phyloP scores from a whole-genome alignment of 2,888 invertebrate genomes.

The Perizoma flavofasciatum region DNA sequence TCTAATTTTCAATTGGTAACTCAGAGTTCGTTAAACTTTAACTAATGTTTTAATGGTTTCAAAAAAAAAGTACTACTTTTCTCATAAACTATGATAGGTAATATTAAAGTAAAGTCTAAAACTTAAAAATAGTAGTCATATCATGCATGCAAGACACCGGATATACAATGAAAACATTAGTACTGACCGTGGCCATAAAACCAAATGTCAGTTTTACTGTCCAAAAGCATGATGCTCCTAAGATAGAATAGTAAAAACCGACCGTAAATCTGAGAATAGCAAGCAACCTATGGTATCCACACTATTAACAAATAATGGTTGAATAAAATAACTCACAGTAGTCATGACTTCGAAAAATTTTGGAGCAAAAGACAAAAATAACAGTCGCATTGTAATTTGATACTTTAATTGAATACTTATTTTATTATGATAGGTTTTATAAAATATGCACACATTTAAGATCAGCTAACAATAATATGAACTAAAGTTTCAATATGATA shows the following conservation, averaged over 20 bases:
- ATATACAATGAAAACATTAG: conserved; percentile 72
- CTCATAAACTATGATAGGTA: no score
- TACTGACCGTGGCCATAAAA: conserved; percentile 55
- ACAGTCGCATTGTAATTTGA: conserved; percentile 1
- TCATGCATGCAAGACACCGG: conserved; percentile 59
- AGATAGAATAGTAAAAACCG: conserved; percentile 63
- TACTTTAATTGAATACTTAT: background rate
- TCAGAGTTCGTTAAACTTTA: no score
- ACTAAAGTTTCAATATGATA: conserved; percentile 1
- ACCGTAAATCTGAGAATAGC: conserved; percentile 75
- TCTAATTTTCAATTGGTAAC: no score
- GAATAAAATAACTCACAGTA: conserved; percentile 18
- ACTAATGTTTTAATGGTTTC: no score
- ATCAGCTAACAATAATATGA: conserved; percentile 23
- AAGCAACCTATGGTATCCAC: conserved; percentile 57
- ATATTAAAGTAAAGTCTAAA: no score
- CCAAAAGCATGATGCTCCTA: conserved; percentile 62
- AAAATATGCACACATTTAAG: conserved; percentile 16
- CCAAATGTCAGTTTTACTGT: conserved; percentile 69
- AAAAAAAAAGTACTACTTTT: no score
- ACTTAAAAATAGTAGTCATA: conserved; percentile 30
- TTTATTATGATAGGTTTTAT: background rate
- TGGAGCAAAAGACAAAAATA: background rate
- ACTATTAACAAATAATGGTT: conserved; percentile 46
- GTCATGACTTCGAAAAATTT: background rate